Conservation (phyloP, 2,888 invertebrate species). For the Harpalus rufipes region DNA sequence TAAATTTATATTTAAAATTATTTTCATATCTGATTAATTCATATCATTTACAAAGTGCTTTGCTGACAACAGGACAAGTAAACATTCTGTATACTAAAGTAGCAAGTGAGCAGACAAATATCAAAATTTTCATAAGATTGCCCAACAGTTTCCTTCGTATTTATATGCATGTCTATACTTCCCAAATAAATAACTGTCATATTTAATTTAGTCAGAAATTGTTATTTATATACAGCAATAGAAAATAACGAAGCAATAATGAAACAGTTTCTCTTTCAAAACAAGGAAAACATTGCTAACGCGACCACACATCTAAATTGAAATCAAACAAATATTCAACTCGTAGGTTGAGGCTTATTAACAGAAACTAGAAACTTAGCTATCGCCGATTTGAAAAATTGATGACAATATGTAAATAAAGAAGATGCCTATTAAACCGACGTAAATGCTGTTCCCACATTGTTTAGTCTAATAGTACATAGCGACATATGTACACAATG, state of each 20-base stretch:
- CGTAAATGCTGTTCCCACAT: slow-evolving; percentile 63
- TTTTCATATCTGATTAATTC: no score
- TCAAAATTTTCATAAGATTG: not conserved
- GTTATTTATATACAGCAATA: not conserved
- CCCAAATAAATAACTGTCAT: not conserved
- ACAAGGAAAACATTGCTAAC: slow-evolving; percentile 3
- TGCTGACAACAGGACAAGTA: no score
- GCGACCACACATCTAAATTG: slow-evolving; percentile 40
- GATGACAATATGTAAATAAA: slow-evolving; percentile 64
- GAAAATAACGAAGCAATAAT: slow-evolving; percentile 2
- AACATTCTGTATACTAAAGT: no score
- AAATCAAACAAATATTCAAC: slow-evolving; percentile 26
- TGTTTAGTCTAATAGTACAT: slow-evolving; percentile 56
- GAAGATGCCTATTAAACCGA: slow-evolving; percentile 58
- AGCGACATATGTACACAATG: slow-evolving; percentile 43
- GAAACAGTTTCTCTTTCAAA: slow-evolving; percentile 10
- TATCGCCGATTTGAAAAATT: slow-evolving; percentile 61
- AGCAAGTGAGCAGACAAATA: no score
- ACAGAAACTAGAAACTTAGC: slow-evolving; percentile 46
- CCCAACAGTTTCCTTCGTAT: not conserved
- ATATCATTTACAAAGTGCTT: no score
- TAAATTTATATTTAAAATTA: no score
- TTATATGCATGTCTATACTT: not conserved
- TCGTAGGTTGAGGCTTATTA: slow-evolving; percentile 46
- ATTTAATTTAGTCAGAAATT: not conserved